Percentiles rank a stretch among this genome's conserved stretches.
Conservation (phyloP, 2,113 vertebrate genomes). For the Sturnus vulgaris region DNA sequence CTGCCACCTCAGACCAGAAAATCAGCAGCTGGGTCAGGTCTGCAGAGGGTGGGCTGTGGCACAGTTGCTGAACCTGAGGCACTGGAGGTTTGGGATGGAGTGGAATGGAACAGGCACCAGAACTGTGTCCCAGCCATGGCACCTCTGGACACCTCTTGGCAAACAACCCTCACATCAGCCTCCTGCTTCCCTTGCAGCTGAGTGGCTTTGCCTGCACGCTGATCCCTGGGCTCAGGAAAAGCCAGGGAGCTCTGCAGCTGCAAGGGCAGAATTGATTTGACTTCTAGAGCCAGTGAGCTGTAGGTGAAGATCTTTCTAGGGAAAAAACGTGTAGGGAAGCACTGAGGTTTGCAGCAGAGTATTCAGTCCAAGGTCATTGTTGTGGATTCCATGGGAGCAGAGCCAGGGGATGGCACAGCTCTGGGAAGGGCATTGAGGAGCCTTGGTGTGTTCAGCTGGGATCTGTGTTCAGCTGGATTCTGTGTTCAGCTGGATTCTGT, state of each 20-base stretch:
- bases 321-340: not conserved
- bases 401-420: not conserved
- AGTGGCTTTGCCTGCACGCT: not conserved
- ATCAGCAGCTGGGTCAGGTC: not conserved
- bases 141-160: rapidly evolving
- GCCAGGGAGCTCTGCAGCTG: not conserved
- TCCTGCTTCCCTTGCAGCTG: not conserved
- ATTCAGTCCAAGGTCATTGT: rapidly evolving
- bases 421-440: not conserved
- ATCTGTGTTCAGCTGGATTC: too few relatives aligned
- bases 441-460: too few relatives aligned
- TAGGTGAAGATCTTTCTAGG: not conserved
- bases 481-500: too few relatives aligned
- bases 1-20: not conserved
- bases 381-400: not conserved
- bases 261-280: not conserved
- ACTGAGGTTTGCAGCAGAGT: not conserved
- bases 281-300: not conserved
- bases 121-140: not conserved
- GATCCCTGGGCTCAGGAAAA: not conserved
- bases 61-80: not conserved
- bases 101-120: not conserved
- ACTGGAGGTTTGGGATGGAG: rapidly evolving
- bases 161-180: rapidly evolving
- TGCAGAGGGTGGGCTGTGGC: not conserved